These are phyloP conservation scores for Drosophila meridionalis DNA, from an alignment of 2,888 invertebrate genomes.

Conservation along the genomic window DNA sequence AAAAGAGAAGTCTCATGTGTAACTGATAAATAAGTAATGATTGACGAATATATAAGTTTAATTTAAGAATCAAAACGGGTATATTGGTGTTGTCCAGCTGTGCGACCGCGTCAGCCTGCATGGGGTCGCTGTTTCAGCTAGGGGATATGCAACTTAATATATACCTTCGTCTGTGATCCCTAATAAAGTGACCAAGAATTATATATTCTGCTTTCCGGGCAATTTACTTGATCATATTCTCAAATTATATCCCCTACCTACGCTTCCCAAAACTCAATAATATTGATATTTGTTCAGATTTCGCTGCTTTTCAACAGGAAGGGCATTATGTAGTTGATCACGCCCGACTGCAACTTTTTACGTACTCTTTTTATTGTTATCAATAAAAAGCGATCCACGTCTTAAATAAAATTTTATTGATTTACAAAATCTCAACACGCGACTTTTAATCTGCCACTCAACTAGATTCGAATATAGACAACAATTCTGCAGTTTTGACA, in stretches of 20 bases:
- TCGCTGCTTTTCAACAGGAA: not conserved
- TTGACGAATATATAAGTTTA: conserved; percentile 4
- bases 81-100: not conserved
- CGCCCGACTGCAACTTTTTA: not conserved
- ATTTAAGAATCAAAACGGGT: not conserved
- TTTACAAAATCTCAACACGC: conserved; percentile 60
- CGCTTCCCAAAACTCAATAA: not conserved
- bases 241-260: too few relatives aligned
- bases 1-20: conserved; percentile 5
- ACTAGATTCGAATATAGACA: conserved; percentile 47
- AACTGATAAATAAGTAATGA: conserved; percentile 21
- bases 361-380: not conserved
- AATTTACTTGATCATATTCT: too few relatives aligned
- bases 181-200: not conserved
- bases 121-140: not conserved
- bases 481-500: conserved; percentile 36
- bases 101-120: not conserved
- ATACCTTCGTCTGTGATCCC: not conserved
- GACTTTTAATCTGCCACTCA: conserved; percentile 59
- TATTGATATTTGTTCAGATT: not conserved
- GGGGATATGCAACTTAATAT: not conserved
- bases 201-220: too few relatives aligned
- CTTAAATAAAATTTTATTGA: conserved; percentile 56
- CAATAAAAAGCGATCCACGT: conserved; percentile 14
- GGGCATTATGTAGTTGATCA: not conserved